Conservation (phyloP, 2,797 vertebrate genomes). For the Micrastur ruficollis region DNA sequence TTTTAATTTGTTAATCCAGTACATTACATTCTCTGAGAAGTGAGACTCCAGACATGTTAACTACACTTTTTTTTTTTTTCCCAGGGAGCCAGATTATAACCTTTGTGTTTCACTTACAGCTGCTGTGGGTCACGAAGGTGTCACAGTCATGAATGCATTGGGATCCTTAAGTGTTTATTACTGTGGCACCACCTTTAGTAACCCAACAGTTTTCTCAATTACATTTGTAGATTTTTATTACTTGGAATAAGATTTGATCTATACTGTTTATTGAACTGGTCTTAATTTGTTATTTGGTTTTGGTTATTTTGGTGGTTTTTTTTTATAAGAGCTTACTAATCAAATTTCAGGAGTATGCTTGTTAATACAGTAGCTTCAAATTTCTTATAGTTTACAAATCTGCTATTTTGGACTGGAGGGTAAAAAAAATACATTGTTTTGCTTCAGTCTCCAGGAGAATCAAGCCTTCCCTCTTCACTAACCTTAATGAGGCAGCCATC, state of each 20-base stretch:
- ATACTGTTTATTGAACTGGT: neutral
- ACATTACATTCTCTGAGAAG: neutral
- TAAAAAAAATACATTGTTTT: neutral
- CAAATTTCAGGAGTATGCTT: neutral
- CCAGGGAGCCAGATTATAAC: neutral
- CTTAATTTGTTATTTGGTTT: neutral
- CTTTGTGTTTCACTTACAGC: neutral
- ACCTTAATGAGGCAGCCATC: conserved; percentile 43
- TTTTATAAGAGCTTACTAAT: neutral
- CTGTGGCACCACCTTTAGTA: neutral
- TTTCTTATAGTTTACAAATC: neutral
- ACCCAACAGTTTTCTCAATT: neutral
- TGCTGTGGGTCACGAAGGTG: neutral
- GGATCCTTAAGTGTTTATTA: neutral
- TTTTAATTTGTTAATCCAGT: neutral
- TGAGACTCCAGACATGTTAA: neutral
- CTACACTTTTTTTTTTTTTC: neutral
- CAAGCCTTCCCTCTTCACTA: neutral
- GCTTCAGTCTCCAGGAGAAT: neutral
- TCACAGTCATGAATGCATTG: neutral
- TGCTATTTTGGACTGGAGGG: neutral
- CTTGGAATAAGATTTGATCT: neutral
- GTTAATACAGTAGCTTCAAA: neutral
- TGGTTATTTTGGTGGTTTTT: neutral
- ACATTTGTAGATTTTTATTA: neutral